Conservation (phyloP, 2,797 vertebrate species). For the Pseudopleuronectes americanus region DNA sequence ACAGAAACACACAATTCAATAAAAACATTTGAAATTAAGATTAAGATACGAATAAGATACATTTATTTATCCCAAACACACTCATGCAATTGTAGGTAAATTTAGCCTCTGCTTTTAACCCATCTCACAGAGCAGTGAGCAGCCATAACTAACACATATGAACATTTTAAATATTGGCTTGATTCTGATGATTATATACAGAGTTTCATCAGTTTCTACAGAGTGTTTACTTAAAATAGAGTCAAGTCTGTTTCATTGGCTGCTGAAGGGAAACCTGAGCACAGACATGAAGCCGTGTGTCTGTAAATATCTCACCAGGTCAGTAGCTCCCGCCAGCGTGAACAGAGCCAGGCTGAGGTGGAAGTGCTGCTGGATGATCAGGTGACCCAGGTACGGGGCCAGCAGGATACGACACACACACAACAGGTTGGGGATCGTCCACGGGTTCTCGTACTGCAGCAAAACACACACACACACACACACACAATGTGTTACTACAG, state of each 20-base stretch:
- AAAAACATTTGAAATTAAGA: background rate
- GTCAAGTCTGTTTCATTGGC: too few relatives aligned
- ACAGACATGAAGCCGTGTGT: background rate
- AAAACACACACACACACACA: background rate
- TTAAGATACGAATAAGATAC: too few relatives aligned
- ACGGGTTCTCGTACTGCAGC: slow-evolving; percentile 95
- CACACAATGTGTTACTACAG: rapidly evolving
- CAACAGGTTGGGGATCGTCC: slow-evolving; percentile 96
- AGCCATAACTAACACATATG: too few relatives aligned
- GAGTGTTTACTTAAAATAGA: too few relatives aligned
- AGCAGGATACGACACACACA: slow-evolving; percentile 93
- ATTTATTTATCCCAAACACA: too few relatives aligned
- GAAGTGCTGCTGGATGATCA: slow-evolving; percentile 94
- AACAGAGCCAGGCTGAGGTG: slow-evolving; percentile 92
- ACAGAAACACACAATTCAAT: too few relatives aligned
- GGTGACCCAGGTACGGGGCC: slow-evolving; percentile 91
- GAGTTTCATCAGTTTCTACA: too few relatives aligned
- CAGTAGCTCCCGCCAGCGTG: slow-evolving; percentile 91
- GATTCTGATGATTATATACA: too few relatives aligned
- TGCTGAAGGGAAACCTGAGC: background rate
- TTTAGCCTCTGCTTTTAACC: too few relatives aligned
- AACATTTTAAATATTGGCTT: background rate
- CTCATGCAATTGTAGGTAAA: too few relatives aligned
- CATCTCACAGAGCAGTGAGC: too few relatives aligned
- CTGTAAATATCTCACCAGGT: slow-evolving; percentile 85